A percentile compares a stretch with the other conserved stretches of the same genome.
Evolutionary conservation across 2,113 vertebrate species (phyloP).

Genomic region (Ptychochromis oligacanthus): DNA sequence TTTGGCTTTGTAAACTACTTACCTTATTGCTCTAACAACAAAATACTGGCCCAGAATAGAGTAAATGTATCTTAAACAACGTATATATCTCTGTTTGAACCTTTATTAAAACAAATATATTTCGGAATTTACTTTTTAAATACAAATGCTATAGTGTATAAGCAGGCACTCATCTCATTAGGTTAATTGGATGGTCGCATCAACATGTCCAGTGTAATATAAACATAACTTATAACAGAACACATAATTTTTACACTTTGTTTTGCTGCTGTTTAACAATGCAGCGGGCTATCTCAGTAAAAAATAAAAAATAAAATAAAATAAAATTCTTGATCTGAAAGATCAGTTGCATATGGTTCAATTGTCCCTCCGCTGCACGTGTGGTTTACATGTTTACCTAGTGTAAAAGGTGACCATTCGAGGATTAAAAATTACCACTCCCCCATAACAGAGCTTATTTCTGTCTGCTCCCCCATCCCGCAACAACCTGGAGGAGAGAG

Average conservation of each 20-base stretch:
- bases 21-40: not conserved
- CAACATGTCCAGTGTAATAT: not conserved
- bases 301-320: not conserved
- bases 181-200: not conserved
- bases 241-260: not conserved
- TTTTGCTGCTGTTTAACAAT: not conserved
- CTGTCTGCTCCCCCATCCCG: constrained; percentile 53
- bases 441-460: constrained; percentile 17
- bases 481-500: constrained; percentile 72
- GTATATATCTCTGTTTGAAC: not conserved
- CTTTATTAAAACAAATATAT: not conserved
- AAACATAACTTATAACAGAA: not conserved
- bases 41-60: not conserved
- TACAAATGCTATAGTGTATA: not conserved
- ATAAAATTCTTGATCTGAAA: not conserved
- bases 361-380: not conserved
- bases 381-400: constrained; percentile 18
- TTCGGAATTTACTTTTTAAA: not conserved
- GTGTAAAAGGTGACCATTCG: constrained; percentile 7
- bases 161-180: not conserved
- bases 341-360: not conserved
- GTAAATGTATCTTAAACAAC: not conserved
- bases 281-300: not conserved
- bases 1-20: not conserved
- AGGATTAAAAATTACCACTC: constrained; percentile 50